phyloP scores from a whole-genome alignment of 2,888 invertebrate genomes.

The Eupithecia subfuscata region DNA sequence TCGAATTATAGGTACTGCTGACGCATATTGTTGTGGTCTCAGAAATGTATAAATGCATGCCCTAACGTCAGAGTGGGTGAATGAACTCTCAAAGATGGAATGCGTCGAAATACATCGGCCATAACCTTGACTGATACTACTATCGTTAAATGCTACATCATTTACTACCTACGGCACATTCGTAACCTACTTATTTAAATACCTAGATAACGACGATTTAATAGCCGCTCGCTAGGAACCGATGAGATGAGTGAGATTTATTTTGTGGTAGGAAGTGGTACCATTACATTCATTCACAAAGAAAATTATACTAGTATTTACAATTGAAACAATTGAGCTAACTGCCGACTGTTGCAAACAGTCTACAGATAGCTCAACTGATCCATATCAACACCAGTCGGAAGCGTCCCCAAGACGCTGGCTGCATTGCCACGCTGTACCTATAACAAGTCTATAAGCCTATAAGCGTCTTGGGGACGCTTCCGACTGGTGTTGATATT shows the following conservation, averaged over 20 bases:
- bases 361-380: no score
- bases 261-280: neutral
- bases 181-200: neutral
- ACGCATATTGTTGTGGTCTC: neutral
- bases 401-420: no score
- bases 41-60: neutral
- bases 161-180: neutral
- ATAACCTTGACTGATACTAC: conserved; percentile 10
- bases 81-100: neutral
- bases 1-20: no score
- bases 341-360: no score
- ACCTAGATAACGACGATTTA: neutral
- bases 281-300: no score
- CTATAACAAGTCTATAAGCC: no score
- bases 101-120: neutral
- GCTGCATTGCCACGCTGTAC: no score
- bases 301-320: no score
- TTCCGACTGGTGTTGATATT: no score
- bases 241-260: neutral
- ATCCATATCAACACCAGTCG: no score
- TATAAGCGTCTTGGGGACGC: no score
- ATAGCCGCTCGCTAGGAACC: neutral
- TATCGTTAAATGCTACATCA: neutral
- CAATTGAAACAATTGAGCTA: no score
- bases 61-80: neutral